Percentiles rank a stretch among this genome's conserved stretches.
These are phyloP conservation scores for Microplitis manilae DNA, from an alignment of 2,888 invertebrate genomes.

Conservation along the genomic window DNA sequence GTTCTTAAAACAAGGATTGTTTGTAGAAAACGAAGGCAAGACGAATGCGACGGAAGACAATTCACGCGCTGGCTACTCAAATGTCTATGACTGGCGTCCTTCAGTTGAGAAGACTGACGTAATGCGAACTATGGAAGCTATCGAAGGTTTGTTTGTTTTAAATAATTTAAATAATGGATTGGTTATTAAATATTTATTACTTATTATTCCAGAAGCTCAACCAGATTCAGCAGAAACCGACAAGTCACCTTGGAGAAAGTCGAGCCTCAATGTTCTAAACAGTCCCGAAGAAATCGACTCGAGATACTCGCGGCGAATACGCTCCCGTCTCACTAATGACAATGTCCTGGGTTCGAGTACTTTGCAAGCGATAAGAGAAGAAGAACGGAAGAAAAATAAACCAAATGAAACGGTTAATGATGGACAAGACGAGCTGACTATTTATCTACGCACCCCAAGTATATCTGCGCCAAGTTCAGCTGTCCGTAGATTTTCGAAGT, in stretches of 20 bases:
- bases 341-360: slow-evolving; percentile 66
- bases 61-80: slow-evolving; percentile 74
- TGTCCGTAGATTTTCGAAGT: slow-evolving; percentile 59
- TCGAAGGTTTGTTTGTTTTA: slow-evolving; percentile 78
- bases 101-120: slow-evolving; percentile 88
- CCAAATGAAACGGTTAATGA: slow-evolving; percentile 52
- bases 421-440: slow-evolving; percentile 65
- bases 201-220: slow-evolving; percentile 77
- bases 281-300: slow-evolving; percentile 79
- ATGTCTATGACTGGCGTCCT: slow-evolving; percentile 86
- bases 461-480: slow-evolving; percentile 50
- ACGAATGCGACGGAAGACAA: slow-evolving; percentile 85
- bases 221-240: slow-evolving; percentile 79
- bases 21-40: slow-evolving; percentile 84
- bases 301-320: slow-evolving; percentile 73
- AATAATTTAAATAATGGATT: background rate
- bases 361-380: slow-evolving; percentile 70
- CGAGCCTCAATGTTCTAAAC: slow-evolving; percentile 77
- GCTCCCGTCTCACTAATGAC: slow-evolving; percentile 70
- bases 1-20: slow-evolving; percentile 7
- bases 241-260: slow-evolving; percentile 84
- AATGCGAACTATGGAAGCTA: slow-evolving; percentile 87
- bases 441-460: slow-evolving; percentile 65
- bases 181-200: background rate
- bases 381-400: slow-evolving; percentile 69